phyloP scores from a whole-genome alignment of 2,888 invertebrate species.

The Megaustenia siamemsis region DNA sequence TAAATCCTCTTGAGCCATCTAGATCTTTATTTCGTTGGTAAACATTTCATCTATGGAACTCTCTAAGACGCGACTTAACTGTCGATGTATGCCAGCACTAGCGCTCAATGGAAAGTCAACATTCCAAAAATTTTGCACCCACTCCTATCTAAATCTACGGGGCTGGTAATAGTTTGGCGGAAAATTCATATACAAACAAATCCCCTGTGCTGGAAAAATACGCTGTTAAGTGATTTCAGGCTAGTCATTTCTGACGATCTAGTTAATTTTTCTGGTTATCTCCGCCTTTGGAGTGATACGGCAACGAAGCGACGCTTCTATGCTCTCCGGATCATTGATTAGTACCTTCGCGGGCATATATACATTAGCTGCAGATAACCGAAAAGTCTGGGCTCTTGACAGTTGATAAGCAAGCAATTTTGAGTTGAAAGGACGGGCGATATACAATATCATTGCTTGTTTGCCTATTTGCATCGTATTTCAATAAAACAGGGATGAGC shows the following conservation, averaged over 20 bases:
- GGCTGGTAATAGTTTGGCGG: constrained; percentile 11
- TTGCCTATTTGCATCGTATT: no score
- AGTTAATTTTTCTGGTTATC: constrained; percentile 6
- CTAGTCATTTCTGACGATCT: constrained; percentile 6
- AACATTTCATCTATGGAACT: not conserved
- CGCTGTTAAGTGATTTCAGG: constrained; percentile 29
- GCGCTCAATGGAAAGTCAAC: constrained; percentile 40
- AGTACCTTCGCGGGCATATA: no score
- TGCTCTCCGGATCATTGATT: not conserved
- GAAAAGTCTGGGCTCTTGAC: no score
- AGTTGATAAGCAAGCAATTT: no score
- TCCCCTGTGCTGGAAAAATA: constrained; percentile 7
- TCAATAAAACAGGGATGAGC: no score
- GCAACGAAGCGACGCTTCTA: not conserved
- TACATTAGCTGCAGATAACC: no score
- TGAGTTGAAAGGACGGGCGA: no score
- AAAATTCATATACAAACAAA: constrained; percentile 37
- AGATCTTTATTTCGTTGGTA: constrained; percentile 9
- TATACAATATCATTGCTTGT: no score
- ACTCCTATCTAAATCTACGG: constrained; percentile 1
- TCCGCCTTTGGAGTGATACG: constrained; percentile 18
- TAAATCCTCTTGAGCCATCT: not conserved
- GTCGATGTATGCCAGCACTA: not conserved
- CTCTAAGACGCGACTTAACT: not conserved
- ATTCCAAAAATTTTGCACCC: not conserved